These are phyloP conservation scores for Anagyrus pseudococci DNA, from an alignment of 2,888 invertebrate genomes.

Conservation along the genomic window DNA sequence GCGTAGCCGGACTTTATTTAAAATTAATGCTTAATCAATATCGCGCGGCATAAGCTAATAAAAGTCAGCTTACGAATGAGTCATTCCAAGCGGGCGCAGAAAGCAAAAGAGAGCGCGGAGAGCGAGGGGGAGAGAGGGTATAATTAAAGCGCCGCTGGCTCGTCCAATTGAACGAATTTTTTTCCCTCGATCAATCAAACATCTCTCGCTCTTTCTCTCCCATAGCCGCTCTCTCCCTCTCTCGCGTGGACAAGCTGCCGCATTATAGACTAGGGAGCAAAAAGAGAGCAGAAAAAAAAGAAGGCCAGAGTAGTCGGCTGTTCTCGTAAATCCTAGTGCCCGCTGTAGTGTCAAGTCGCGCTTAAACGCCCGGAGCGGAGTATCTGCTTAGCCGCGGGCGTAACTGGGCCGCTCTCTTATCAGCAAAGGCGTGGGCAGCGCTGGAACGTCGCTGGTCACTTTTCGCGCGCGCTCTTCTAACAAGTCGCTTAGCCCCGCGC, in stretches of 20 bases:
- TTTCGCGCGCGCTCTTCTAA: no score
- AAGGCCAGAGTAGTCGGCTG: neutral
- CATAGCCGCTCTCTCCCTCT: no score
- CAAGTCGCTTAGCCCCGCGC: no score
- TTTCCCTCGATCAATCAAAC: constrained; percentile 38
- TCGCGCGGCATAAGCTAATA: constrained; percentile 21
- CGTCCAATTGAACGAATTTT: constrained; percentile 34
- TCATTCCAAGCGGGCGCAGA: constrained; percentile 19
- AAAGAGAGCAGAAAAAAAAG: no score
- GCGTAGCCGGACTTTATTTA: constrained; percentile 22
- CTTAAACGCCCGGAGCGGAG: constrained; percentile 36
- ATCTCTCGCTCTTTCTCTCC: no score
- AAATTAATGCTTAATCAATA: constrained; percentile 32
- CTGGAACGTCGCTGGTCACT: no score
- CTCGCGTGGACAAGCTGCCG: no score
- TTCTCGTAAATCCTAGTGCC: constrained; percentile 27
- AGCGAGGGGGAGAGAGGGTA: constrained; percentile 1
- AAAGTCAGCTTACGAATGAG: constrained; percentile 23
- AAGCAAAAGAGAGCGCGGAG: no score
- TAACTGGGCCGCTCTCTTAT: constrained; percentile 41
- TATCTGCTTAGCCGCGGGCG: constrained; percentile 3
- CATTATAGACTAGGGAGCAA: no score
- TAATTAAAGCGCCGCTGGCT: constrained; percentile 29
- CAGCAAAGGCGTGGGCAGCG: no score
- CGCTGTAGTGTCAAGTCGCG: constrained; percentile 8